phyloP scores from a whole-genome alignment of 2,113 vertebrate species.

The Atherinomorus stipes region DNA sequence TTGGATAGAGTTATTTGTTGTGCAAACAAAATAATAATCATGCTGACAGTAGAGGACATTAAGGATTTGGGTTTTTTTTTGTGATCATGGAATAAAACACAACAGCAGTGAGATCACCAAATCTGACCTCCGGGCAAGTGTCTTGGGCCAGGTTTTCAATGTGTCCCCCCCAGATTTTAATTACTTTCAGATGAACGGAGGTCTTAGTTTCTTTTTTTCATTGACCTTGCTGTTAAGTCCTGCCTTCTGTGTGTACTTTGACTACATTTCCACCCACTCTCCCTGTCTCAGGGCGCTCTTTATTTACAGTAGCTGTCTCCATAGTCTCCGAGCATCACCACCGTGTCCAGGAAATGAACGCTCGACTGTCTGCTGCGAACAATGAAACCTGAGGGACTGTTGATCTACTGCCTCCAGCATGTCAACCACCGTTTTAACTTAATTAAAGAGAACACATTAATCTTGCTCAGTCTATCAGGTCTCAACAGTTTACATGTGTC shows the following conservation, averaged over 20 bases:
- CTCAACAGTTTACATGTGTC: slow-evolving; percentile 5
- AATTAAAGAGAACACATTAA: slow-evolving; percentile 56
- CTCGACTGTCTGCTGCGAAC: slow-evolving; percentile 35
- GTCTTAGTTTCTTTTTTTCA: slow-evolving; percentile 8
- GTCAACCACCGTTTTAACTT: slow-evolving; percentile 47
- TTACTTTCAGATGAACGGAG: background rate
- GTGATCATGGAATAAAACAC: too few relatives aligned
- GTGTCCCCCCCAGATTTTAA: background rate
- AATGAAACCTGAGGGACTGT: slow-evolving; percentile 29
- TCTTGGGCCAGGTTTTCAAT: too few relatives aligned
- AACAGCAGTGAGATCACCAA: too few relatives aligned
- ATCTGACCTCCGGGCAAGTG: too few relatives aligned
- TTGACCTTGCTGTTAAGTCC: slow-evolving; percentile 7
- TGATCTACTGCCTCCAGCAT: slow-evolving; percentile 37
- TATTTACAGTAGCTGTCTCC: slow-evolving; percentile 49
- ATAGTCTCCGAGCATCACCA: slow-evolving; percentile 35
- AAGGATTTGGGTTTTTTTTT: too few relatives aligned
- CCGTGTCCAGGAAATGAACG: slow-evolving; percentile 58
- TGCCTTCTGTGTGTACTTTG: slow-evolving; percentile 17
- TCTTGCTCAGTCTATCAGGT: slow-evolving; percentile 26
- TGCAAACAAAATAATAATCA: too few relatives aligned
- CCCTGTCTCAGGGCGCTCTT: slow-evolving; percentile 21
- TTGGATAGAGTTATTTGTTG: too few relatives aligned
- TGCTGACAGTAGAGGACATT: too few relatives aligned
- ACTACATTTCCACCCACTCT: slow-evolving; percentile 10